A percentile compares a stretch with the other conserved stretches of the same genome.
Evolutionary conservation across 2,797 vertebrate genomes (phyloP).

Genomic region (Clarias fuscus): DNA sequence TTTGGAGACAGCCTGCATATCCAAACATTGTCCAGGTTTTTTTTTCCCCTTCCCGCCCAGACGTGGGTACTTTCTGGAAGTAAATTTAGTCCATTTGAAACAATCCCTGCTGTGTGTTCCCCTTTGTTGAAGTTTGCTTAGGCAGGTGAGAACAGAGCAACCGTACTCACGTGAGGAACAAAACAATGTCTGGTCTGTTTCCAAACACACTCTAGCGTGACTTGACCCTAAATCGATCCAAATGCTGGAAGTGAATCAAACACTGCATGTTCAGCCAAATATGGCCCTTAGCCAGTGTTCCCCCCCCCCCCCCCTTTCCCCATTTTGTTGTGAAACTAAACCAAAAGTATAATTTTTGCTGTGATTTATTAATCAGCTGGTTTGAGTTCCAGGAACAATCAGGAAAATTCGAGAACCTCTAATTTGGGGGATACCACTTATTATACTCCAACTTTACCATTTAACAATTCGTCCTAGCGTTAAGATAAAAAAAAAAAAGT

Average conservation of each 20-base stretch:
- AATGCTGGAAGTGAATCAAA: slow-evolving; percentile 13
- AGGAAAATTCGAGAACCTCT: not conserved
- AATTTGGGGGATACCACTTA: not conserved
- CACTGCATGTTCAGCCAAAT: not conserved
- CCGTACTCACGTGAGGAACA: not conserved
- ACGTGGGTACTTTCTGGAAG: no score
- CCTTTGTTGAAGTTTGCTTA: not conserved
- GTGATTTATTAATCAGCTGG: not conserved
- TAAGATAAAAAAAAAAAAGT: no score
- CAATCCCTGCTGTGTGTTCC: not conserved
- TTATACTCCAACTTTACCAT: not conserved
- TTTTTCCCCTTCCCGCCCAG: no score
- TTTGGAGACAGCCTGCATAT: no score
- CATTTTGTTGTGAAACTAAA: slow-evolving; percentile 12
- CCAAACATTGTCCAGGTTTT: no score
- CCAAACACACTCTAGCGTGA: not conserved
- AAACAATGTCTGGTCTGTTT: not conserved
- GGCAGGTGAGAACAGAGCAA: slow-evolving; percentile 1
- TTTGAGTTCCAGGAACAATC: not conserved
- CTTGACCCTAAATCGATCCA: slow-evolving; percentile 5
- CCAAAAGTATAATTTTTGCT: not conserved
- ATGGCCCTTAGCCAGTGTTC: not conserved
- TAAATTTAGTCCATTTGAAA: not conserved
- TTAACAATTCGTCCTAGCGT: not conserved
- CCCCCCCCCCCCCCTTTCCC: no score